phyloP scores from a whole-genome alignment of 2,888 invertebrate species.

The Dromius quadrimaculatus region DNA sequence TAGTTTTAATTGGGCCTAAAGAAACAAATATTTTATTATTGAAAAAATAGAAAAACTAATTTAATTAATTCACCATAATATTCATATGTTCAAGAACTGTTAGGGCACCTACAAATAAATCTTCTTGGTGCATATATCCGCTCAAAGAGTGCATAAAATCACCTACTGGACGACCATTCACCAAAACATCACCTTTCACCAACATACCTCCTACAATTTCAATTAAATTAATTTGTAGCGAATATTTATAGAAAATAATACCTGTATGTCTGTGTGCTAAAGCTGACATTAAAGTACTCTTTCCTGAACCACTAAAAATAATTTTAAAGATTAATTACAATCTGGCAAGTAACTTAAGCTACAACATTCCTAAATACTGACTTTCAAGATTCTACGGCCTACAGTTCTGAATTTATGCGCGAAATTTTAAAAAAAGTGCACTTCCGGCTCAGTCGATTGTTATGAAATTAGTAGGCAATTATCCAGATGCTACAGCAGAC shows the following conservation, averaged over 20 bases:
- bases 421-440: no score
- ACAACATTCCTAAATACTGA: no score
- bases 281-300: conserved; percentile 89
- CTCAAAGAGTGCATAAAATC: conserved; percentile 84
- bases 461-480: no score
- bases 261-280: conserved; percentile 82
- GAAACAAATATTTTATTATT: background rate
- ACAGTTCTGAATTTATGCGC: no score
- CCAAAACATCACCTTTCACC: conserved; percentile 83
- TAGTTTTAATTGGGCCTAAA: conserved; percentile 82
- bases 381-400: no score
- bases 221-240: background rate
- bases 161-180: conserved; percentile 80
- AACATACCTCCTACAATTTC: conserved; percentile 73
- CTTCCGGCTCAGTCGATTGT: no score
- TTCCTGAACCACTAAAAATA: conserved; percentile 86
- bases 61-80: conserved; percentile 77
- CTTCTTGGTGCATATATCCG: conserved; percentile 94
- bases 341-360: no score
- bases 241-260: no score
- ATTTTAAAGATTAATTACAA: no score
- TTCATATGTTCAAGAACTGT: conserved; percentile 89
- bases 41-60: background rate
- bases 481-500: no score
- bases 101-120: conserved; percentile 86